Percentiles rank a stretch among this genome's conserved stretches.
Evolutionary conservation across 53 echinoderm and acorn worm species (phyloP).

Genomic region (Mesocentrotus franciscanus): DNA sequence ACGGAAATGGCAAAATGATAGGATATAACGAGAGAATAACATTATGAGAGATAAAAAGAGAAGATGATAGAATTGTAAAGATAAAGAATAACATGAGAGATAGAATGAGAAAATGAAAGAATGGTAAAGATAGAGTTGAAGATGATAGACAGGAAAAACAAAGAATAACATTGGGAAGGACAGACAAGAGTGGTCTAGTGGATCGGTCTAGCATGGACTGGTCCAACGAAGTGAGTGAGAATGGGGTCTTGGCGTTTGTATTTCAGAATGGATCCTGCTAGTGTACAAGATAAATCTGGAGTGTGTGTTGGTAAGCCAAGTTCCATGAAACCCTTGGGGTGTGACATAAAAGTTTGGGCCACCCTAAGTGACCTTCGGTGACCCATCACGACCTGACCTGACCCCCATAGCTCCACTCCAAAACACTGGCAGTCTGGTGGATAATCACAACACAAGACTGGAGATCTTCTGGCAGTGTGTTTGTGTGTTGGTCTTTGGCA

Average conservation of each 20-base stretch:
- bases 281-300: neutral
- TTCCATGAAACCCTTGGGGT: slow-evolving; percentile 56
- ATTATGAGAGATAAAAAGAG: too few relatives aligned
- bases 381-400: slow-evolving; percentile 64
- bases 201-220: neutral
- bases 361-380: slow-evolving; percentile 52
- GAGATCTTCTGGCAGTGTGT: neutral
- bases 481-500: neutral
- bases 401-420: slow-evolving; percentile 53
- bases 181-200: too few relatives aligned
- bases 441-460: slow-evolving; percentile 5
- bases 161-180: neutral
- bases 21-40: too few relatives aligned
- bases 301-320: neutral
- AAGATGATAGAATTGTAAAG: too few relatives aligned
- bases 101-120: too few relatives aligned
- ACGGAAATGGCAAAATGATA: too few relatives aligned
- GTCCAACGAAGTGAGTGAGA: neutral
- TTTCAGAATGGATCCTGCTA: neutral
- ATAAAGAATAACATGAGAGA: too few relatives aligned
- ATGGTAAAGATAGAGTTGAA: neutral
- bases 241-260: too few relatives aligned
- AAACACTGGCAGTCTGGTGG: slow-evolving; percentile 51
- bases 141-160: neutral
- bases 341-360: slow-evolving; percentile 52